Base-by-base conservation (phyloP, 2,797 vertebrate species). In the Pseudomugil gertrudae region DNA sequence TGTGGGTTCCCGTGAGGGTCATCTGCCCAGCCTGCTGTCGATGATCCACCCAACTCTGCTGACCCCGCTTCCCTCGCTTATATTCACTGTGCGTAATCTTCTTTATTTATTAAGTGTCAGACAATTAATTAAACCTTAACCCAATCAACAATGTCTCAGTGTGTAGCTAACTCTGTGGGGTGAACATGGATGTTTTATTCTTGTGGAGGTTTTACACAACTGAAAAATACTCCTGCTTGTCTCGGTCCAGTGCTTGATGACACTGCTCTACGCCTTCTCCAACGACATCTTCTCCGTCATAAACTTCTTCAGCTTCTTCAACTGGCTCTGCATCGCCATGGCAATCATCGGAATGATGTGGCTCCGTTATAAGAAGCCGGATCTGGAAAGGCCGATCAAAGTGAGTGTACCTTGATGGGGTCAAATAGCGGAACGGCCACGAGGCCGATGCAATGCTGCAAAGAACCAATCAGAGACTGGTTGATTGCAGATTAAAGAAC, bases 221-320 rank as follows among this genome's bases (percentile, higher is more conserved):
- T n/a, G n/a, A n/a, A n/a, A n/a, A n/a, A 19, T 40, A 19, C 19
- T 10, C 23, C n/a, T 32, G 36, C 17, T 47, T 1, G 33, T 2
- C 54, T 53, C 23, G 19, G 51, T 52, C 0, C 92, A 99, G 98
- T 99, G 98, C 45, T 0, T 91, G 84, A 99, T 99, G 98, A 98
- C 98, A 1, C 91, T 99, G 76, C 92, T 99, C 10, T 99, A 99
- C 0, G 96, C 97, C 79, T 97, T 99, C 92, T 98, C 98, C 90
- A 93, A 91, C 0, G 92, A 99, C 90, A 98, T 99, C 74, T 98
- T 95, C 94, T 99, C 97, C 1, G 95, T 99, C 90, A 99, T 99
- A 80, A 99, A 98, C 92, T 99, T 99, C 95, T 99, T 99, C 95
- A 98, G 97, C 91, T 99, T 99, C 92, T 99, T 99, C 89, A 99